These are phyloP conservation scores for Anser cygnoides DNA, from an alignment of 2,113 vertebrate species.

Conservation along the genomic window DNA sequence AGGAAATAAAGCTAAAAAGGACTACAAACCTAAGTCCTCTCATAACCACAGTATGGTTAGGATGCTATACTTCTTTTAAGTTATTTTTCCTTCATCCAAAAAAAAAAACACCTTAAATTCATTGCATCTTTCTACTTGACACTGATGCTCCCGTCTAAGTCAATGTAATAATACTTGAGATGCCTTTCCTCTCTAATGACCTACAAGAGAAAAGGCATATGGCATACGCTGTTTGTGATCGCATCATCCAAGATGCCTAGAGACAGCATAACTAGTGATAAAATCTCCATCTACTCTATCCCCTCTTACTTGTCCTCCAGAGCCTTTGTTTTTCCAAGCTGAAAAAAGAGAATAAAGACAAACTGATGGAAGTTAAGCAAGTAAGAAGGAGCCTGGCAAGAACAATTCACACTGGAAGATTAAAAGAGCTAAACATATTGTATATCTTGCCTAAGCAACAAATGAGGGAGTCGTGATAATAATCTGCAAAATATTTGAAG, in stretches of 20 bases:
- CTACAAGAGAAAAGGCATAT: not conserved
- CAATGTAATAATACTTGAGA: not conserved
- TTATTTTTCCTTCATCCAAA: not conserved
- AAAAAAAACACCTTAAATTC: not conserved
- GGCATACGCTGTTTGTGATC: not conserved
- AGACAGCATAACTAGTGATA: not conserved
- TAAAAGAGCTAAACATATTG: not conserved
- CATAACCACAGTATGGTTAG: not conserved
- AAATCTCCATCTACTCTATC: not conserved
- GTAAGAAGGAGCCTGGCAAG: not conserved
- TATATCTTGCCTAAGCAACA: not conserved
- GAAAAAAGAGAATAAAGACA: not conserved
- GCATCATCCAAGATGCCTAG: not conserved
- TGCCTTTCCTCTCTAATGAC: not conserved
- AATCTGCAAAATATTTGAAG: conserved; percentile 3
- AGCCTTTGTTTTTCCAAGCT: not conserved
- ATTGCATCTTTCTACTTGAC: not conserved
- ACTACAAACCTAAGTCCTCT: not conserved
- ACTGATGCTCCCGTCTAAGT: not conserved
- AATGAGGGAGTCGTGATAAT: not conserved
- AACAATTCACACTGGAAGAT: not conserved
- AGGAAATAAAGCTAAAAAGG: not conserved
- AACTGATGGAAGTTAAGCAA: not conserved
- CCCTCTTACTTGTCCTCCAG: not conserved
- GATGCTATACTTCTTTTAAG: accelerated